Evolutionary conservation across 2,113 vertebrate species (phyloP).

Genomic region (Rhea americana): DNA sequence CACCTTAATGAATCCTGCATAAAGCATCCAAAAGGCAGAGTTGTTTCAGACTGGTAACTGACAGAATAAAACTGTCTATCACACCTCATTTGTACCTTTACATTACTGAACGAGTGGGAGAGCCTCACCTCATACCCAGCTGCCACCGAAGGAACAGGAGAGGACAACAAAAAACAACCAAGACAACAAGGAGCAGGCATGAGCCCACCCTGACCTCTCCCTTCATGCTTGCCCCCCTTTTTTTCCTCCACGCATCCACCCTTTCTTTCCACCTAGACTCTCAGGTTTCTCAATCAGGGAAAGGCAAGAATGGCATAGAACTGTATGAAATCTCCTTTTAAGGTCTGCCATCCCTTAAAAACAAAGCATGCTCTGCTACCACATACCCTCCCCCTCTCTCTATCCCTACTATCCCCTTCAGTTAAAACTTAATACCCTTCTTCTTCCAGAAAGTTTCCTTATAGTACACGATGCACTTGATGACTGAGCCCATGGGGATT

Average conservation of each 20-base stretch:
- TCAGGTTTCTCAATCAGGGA: neutral
- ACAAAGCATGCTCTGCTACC: neutral
- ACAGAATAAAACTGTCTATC: neutral
- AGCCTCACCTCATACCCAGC: neutral
- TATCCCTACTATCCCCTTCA: neutral
- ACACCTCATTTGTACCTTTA: neutral
- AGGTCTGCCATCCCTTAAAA: neutral
- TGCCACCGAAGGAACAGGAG: neutral
- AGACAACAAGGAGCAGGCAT: neutral
- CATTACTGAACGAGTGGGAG: neutral
- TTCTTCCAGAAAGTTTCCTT: slow-evolving; percentile 95
- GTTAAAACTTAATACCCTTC: slow-evolving; percentile 79
- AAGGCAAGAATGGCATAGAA: neutral
- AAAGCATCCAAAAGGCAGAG: neutral
- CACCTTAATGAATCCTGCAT: neutral
- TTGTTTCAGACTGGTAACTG: neutral
- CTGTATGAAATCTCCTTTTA: neutral
- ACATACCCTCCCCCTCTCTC: neutral
- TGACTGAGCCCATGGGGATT: slow-evolving; percentile 94
- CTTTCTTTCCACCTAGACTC: neutral
- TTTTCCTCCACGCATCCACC: neutral
- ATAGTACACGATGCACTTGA: slow-evolving; percentile 98
- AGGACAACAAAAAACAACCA: neutral
- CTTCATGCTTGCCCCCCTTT: neutral
- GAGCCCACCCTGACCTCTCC: neutral